Conservation (phyloP, 2,797 vertebrate genomes). For the Parauchenoglanis ngamensis region DNA sequence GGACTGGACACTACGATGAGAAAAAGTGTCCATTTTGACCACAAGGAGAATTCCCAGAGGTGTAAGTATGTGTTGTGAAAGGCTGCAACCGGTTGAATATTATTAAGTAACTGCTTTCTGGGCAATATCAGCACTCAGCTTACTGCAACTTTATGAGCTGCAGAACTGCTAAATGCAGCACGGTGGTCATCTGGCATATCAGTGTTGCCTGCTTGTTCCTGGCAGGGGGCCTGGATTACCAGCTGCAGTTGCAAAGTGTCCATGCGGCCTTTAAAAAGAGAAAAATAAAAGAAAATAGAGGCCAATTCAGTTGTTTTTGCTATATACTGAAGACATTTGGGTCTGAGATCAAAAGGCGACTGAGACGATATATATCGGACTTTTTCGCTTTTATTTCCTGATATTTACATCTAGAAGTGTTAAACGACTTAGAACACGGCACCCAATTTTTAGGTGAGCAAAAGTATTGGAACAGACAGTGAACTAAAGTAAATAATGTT, state of each 20-base stretch:
- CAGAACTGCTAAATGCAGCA: background rate
- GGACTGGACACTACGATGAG: background rate
- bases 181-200: background rate
- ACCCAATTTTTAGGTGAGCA: no score
- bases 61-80: background rate
- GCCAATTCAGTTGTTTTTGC: background rate
- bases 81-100: background rate
- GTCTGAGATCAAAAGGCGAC: no score
- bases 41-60: background rate
- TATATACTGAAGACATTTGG: no score
- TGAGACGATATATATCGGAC: no score
- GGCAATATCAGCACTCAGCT: background rate
- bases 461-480: no score
- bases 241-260: background rate
- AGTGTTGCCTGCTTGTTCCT: background rate
- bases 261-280: background rate
- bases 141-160: background rate
- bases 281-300: no score
- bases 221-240: background rate
- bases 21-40: background rate
- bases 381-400: no score
- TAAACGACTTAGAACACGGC: no score
- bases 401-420: no score
- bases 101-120: background rate
- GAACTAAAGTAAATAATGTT: no score